A percentile compares a stretch with the other conserved stretches of the same genome.
These are phyloP conservation scores for Castor canadensis DNA, from an alignment of 2,113 vertebrate genomes.

Conservation along the genomic window DNA sequence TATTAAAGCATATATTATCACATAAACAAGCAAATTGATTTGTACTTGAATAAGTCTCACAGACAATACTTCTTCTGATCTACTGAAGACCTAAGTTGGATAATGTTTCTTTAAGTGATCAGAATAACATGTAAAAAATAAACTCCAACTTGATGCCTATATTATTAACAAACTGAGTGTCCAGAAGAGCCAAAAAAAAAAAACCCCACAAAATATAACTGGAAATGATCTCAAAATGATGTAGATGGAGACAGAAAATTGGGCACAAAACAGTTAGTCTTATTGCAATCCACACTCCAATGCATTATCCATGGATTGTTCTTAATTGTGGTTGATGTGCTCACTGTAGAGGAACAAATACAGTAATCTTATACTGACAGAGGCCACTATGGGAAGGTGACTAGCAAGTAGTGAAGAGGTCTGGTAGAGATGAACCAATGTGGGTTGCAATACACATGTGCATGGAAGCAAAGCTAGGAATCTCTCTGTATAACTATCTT, in stretches of 20 bases:
- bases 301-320: slow-evolving; percentile 12
- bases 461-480: too few species aligned
- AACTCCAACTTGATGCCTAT: not conserved
- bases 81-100: not conserved
- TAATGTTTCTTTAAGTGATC: not conserved
- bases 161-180: not conserved
- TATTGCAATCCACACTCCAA: slow-evolving; percentile 61
- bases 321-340: too few species aligned
- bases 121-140: slow-evolving; percentile 47
- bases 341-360: too few species aligned
- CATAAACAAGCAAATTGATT: not conserved
- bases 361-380: too few species aligned
- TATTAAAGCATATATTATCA: not conserved
- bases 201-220: slow-evolving; percentile 57
- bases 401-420: too few species aligned
- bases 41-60: not conserved
- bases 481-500: too few species aligned
- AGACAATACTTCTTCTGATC: not conserved
- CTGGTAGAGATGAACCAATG: too few species aligned
- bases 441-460: too few species aligned
- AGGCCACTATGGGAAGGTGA: too few species aligned
- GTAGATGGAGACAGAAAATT: not conserved
- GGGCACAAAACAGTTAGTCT: slow-evolving; percentile 39
- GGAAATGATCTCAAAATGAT: slow-evolving; percentile 54
- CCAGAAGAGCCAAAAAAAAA: slow-evolving; percentile 27